These are phyloP conservation scores for Pteromalus puparum DNA, from an alignment of 1,140 invertebrate species.

Conservation along the genomic window DNA sequence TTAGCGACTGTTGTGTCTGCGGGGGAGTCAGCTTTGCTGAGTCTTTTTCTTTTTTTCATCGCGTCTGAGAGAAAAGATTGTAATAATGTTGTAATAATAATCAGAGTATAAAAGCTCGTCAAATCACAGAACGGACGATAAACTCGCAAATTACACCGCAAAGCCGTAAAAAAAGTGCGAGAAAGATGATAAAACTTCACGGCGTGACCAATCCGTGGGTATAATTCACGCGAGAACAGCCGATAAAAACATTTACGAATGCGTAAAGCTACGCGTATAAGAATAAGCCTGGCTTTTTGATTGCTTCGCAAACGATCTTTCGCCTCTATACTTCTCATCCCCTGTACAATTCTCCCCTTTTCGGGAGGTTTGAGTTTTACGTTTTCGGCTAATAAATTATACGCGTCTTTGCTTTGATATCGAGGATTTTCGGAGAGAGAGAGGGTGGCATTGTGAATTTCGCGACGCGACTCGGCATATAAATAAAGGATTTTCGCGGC, in stretches of 20 bases:
- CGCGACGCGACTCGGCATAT: slow-evolving; percentile 26
- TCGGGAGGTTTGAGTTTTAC: slow-evolving; percentile 23
- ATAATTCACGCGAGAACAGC: slow-evolving; percentile 36
- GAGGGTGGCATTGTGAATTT: slow-evolving; percentile 30
- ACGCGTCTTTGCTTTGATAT: slow-evolving; percentile 44
- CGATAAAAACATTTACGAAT: slow-evolving; percentile 35
- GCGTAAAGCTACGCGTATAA: neutral
- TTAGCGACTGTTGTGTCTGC: slow-evolving; percentile 14
- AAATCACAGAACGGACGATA: slow-evolving; percentile 7
- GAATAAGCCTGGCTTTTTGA: slow-evolving; percentile 39
- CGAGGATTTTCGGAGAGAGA: neutral
- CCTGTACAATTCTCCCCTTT: neutral
- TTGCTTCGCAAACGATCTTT: slow-evolving; percentile 33
- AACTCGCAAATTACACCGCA: neutral
- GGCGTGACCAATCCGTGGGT: neutral
- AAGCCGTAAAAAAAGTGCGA: neutral
- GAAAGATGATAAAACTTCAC: slow-evolving; percentile 20
- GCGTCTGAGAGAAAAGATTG: neutral
- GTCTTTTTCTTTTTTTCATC: neutral
- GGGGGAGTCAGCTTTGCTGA: neutral
- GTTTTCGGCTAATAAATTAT: slow-evolving; percentile 50
- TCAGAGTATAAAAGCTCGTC: neutral
- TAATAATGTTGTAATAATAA: neutral
- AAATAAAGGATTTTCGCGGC: slow-evolving; percentile 52
- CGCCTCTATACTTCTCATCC: slow-evolving; percentile 6